These are phyloP conservation scores for Buceros bicornis DNA, from an alignment of 2,797 vertebrate genomes.

Conservation along the genomic window DNA sequence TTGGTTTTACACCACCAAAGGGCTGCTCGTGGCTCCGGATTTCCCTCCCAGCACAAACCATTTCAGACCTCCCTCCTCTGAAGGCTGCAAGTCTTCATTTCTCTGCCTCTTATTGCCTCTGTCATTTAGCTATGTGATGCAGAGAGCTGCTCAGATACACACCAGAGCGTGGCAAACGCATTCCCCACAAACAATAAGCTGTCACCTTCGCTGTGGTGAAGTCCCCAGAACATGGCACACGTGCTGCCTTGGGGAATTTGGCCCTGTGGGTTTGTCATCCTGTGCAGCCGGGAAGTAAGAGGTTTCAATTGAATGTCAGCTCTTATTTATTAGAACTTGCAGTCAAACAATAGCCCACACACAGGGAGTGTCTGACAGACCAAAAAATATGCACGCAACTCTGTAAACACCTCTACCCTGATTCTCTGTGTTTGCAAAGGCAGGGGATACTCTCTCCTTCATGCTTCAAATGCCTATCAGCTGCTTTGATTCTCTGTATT, in stretches of 20 bases:
- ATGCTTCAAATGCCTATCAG: not conserved
- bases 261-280: not conserved
- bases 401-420: slow-evolving; percentile 47
- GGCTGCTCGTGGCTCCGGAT: not conserved
- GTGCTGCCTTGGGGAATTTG: not conserved
- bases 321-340: slow-evolving; percentile 68
- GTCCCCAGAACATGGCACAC: not conserved
- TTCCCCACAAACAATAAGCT: not conserved
- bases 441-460: slow-evolving; percentile 29
- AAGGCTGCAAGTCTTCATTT: not conserved
- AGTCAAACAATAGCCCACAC: slow-evolving; percentile 73
- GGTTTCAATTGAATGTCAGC: slow-evolving; percentile 60
- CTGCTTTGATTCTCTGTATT: not conserved
- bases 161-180: not conserved
- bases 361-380: slow-evolving; percentile 53
- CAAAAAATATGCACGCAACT: not conserved
- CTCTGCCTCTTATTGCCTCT: not conserved
- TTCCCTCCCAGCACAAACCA: not conserved
- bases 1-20: not conserved
- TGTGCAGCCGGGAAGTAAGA: slow-evolving; percentile 42
- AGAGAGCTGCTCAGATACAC: not conserved
- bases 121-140: not conserved
- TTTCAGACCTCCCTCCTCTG: slow-evolving; percentile 21
- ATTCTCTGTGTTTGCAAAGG: slow-evolving; percentile 3
- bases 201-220: slow-evolving; percentile 10